These are phyloP conservation scores for Blennius ocellaris DNA, from an alignment of 2,113 vertebrate genomes.

Conservation along the genomic window DNA sequence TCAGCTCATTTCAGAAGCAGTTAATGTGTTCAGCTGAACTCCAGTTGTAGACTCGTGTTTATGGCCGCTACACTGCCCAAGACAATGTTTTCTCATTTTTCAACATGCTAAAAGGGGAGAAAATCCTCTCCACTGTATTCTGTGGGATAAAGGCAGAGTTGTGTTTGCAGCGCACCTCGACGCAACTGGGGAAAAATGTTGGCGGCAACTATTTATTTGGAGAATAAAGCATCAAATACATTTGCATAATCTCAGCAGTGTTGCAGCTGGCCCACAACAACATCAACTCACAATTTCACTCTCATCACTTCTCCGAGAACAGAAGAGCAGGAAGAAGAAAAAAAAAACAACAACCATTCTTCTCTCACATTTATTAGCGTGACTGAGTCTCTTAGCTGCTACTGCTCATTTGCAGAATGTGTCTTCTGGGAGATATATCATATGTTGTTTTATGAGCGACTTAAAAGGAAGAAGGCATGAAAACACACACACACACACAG, in stretches of 20 bases:
- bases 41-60: constrained; percentile 42
- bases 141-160: constrained; percentile 29
- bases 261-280: constrained; percentile 63
- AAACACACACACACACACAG: constrained; percentile 31
- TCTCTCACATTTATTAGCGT: constrained; percentile 63
- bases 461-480: constrained; percentile 44
- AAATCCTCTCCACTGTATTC: constrained; percentile 42
- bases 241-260: constrained; percentile 72
- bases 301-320: constrained; percentile 60
- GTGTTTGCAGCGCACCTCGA: constrained; percentile 41
- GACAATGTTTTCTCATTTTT: constrained; percentile 58
- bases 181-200: constrained; percentile 48
- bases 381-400: constrained; percentile 52
- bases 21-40: constrained; percentile 66
- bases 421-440: constrained; percentile 59
- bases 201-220: constrained; percentile 64
- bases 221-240: constrained; percentile 61
- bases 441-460: constrained; percentile 60
- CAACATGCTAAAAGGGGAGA: constrained; percentile 39
- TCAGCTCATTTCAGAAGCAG: constrained; percentile 66
- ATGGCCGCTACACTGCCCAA: constrained; percentile 26
- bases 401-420: constrained; percentile 51
- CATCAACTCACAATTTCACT: constrained; percentile 64
- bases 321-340: constrained; percentile 30
- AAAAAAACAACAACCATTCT: constrained; percentile 46